A percentile compares a stretch with the other conserved stretches of the same genome.
Conservation (phyloP, 2,888 invertebrate genomes). For the Epistrophe grossulariae region DNA sequence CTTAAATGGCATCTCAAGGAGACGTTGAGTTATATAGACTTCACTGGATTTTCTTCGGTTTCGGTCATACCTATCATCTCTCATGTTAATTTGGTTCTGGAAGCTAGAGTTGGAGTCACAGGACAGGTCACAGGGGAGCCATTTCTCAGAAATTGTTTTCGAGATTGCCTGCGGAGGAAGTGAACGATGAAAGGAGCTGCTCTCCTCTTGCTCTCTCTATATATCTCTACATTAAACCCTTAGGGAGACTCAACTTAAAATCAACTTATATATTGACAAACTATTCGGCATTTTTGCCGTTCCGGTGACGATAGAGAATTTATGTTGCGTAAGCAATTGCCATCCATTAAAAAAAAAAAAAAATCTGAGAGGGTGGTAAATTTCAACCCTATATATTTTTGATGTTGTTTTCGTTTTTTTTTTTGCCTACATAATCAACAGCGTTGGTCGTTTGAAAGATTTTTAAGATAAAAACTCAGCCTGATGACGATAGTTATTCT, state of each 20-base stretch:
- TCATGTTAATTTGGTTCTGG: slow-evolving; percentile 61
- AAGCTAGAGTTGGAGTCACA: slow-evolving; percentile 41
- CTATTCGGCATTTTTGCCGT: slow-evolving; percentile 54
- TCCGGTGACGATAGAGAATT: slow-evolving; percentile 65
- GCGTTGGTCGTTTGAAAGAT: slow-evolving; percentile 14
- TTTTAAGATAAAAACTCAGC: slow-evolving; percentile 14
- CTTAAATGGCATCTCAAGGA: slow-evolving; percentile 34
- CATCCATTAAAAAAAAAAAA: slow-evolving; percentile 58
- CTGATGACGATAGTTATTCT: slow-evolving; percentile 45
- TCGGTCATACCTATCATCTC: slow-evolving; percentile 31
- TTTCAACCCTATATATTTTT: slow-evolving; percentile 3
- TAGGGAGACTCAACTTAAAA: slow-evolving; percentile 24
- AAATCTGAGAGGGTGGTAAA: slow-evolving; percentile 15
- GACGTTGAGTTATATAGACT: slow-evolving; percentile 67
- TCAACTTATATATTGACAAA: slow-evolving; percentile 69
- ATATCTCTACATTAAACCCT: slow-evolving; percentile 38
- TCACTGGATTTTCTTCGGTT: slow-evolving; percentile 50
- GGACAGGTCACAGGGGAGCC: slow-evolving; percentile 50
- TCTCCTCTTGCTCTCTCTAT: background rate
- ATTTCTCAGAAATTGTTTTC: slow-evolving; percentile 67
- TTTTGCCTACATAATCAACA: slow-evolving; percentile 53
- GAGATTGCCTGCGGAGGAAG: slow-evolving; percentile 30
- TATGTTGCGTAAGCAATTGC: slow-evolving; percentile 75
- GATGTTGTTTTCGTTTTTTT: background rate
- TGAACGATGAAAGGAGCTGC: slow-evolving; percentile 4